Evolutionary conservation across 1,140 invertebrate genomes (phyloP).

Genomic region (Leptinotarsa undecemlineata): DNA sequence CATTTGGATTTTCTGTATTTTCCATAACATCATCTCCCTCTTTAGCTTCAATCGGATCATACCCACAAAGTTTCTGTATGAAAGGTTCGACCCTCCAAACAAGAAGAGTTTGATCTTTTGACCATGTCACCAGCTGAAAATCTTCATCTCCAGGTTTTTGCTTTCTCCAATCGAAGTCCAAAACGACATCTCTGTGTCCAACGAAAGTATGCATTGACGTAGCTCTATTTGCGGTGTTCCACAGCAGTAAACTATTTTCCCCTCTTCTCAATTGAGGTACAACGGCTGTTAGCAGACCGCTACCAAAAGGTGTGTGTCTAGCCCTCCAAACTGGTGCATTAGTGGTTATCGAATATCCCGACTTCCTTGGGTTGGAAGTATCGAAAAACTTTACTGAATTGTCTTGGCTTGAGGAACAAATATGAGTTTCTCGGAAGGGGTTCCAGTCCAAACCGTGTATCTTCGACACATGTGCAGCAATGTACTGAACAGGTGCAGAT

Average conservation of each 20-base stretch:
- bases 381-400: slow-evolving; percentile 95
- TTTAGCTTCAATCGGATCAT: slow-evolving; percentile 61
- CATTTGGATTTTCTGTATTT: not conserved
- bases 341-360: slow-evolving; percentile 81
- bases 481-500: slow-evolving; percentile 85
- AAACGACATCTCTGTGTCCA: slow-evolving; percentile 89
- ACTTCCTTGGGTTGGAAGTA: slow-evolving; percentile 77
- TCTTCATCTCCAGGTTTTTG: slow-evolving; percentile 66
- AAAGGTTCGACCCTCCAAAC: slow-evolving; percentile 88
- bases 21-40: slow-evolving; percentile 45
- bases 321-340: slow-evolving; percentile 92
- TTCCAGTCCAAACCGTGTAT: slow-evolving; percentile 95
- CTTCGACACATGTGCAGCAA: slow-evolving; percentile 89
- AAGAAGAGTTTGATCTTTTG: slow-evolving; percentile 87
- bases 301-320: slow-evolving; percentile 80
- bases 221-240: slow-evolving; percentile 74
- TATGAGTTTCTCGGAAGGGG: slow-evolving; percentile 78
- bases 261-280: slow-evolving; percentile 77
- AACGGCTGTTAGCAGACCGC: slow-evolving; percentile 87
- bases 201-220: slow-evolving; percentile 85
- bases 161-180: slow-evolving; percentile 92
- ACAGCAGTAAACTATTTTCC: slow-evolving; percentile 81
- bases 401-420: slow-evolving; percentile 94
- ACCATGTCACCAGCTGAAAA: slow-evolving; percentile 94
- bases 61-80: slow-evolving; percentile 73